phyloP scores from a whole-genome alignment of 2,888 invertebrate genomes.

The Cartodere bifasciata region DNA sequence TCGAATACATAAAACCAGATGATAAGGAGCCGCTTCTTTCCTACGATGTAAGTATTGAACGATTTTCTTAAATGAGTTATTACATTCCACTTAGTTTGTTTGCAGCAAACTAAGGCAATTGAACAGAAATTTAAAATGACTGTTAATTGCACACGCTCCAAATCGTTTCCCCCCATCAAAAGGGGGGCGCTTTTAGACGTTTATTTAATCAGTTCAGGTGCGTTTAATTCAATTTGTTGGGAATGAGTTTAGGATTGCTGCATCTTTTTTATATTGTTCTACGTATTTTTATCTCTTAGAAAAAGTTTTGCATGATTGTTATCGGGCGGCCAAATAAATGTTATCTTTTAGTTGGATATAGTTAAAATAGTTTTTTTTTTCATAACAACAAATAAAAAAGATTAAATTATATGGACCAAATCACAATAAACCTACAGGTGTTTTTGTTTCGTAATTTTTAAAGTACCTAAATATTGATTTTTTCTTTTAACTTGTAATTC shows the following conservation, averaged over 20 bases:
- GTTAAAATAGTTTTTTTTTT: too few species aligned
- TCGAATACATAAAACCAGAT: constrained; percentile 70
- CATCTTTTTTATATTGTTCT: constrained; percentile 5
- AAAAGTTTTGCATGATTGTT: too few species aligned
- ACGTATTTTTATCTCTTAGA: too few species aligned
- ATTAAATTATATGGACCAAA: too few species aligned
- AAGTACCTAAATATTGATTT: too few species aligned
- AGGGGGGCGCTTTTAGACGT: constrained; percentile 72
- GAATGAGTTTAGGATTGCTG: constrained; percentile 7
- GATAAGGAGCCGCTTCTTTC: constrained; percentile 58
- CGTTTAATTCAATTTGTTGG: too few species aligned
- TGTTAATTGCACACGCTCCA: constrained; percentile 62
- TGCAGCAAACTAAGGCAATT: constrained; percentile 60
- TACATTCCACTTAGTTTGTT: constrained; percentile 23
- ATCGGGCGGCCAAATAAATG: too few species aligned
- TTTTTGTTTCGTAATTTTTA: too few species aligned
- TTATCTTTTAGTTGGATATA: too few species aligned
- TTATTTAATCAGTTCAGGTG: constrained; percentile 82
- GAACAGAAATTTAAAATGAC: constrained; percentile 60
- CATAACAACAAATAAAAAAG: too few species aligned
- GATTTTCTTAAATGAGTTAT: neutral
- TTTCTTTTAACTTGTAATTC: too few species aligned
- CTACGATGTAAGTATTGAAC: constrained; percentile 54
- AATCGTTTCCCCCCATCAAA: constrained; percentile 70
- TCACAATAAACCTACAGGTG: too few species aligned